Percentiles rank a stretch among this genome's conserved stretches.
These are phyloP conservation scores for Porites lutea DNA, from an alignment of 64 coral and sea anemone species.

Conservation along the genomic window DNA sequence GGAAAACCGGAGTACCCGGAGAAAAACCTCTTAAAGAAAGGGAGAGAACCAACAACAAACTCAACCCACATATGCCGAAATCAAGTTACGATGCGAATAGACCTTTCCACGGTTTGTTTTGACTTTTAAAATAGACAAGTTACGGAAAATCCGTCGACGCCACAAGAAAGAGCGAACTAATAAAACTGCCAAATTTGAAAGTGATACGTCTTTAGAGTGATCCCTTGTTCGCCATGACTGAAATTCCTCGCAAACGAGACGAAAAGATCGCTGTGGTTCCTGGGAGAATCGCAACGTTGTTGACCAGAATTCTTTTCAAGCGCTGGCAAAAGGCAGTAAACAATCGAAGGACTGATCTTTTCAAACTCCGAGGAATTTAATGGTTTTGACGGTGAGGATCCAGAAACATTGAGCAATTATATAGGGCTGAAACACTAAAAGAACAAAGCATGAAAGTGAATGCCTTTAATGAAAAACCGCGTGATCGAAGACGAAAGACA, in stretches of 20 bases:
- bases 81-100: too few relatives aligned
- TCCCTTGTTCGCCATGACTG: background rate
- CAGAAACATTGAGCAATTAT: background rate
- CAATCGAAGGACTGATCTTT: slow-evolving; percentile 4
- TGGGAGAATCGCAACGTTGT: slow-evolving; percentile 8
- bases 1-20: too few relatives aligned
- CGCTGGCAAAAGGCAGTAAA: slow-evolving; percentile 28
- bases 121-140: too few relatives aligned
- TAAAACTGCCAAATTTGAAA: too few relatives aligned
- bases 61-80: too few relatives aligned
- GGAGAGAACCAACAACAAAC: too few relatives aligned
- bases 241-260: slow-evolving; percentile 14
- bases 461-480: background rate
- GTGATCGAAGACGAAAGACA: background rate
- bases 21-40: too few relatives aligned
- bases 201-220: too few relatives aligned
- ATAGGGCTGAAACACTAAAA: background rate
- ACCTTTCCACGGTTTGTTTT: too few relatives aligned
- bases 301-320: slow-evolving; percentile 40
- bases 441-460: background rate
- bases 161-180: too few relatives aligned
- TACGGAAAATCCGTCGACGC: too few relatives aligned
- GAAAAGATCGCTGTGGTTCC: slow-evolving; percentile 51
- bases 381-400: background rate
- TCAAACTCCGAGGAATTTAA: slow-evolving; percentile 10